phyloP scores from a whole-genome alignment of 2,888 invertebrate genomes.

The Pollenia griseotomentosa region DNA sequence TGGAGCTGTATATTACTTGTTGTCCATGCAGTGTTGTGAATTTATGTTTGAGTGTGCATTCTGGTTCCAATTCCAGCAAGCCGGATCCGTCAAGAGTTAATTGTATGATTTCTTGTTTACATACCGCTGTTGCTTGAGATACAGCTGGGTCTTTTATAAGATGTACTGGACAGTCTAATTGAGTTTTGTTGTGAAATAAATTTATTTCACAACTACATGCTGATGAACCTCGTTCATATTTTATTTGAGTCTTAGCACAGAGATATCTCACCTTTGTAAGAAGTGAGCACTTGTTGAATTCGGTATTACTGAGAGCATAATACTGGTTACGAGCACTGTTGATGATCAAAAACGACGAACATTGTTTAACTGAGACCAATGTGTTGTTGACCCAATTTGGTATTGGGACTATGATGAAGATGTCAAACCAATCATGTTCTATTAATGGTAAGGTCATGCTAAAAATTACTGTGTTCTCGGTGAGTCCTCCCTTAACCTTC shows the following conservation, averaged over 20 bases:
- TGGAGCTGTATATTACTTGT: too few relatives aligned
- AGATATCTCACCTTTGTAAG: neutral
- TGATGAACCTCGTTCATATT: too few relatives aligned
- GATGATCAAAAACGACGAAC: neutral
- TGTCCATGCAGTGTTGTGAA: too few relatives aligned
- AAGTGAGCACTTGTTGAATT: too few relatives aligned
- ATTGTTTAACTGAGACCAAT: neutral
- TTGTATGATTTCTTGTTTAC: neutral
- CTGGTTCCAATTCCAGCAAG: neutral
- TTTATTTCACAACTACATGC: too few relatives aligned
- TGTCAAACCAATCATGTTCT: too few relatives aligned
- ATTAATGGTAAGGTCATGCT: too few relatives aligned
- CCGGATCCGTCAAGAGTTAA: neutral
- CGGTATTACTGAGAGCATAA: neutral
- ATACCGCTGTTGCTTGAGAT: neutral
- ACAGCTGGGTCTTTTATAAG: too few relatives aligned
- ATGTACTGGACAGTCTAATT: too few relatives aligned
- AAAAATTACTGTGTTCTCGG: neutral
- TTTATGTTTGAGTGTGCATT: neutral
- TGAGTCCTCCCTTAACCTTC: conserved; percentile 9
- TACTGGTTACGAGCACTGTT: neutral
- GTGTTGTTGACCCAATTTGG: neutral
- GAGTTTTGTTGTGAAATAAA: too few relatives aligned
- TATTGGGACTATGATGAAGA: neutral
- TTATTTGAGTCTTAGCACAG: too few relatives aligned